phyloP scores from a whole-genome alignment of 2,888 invertebrate species.

The Philonicus albiceps region DNA sequence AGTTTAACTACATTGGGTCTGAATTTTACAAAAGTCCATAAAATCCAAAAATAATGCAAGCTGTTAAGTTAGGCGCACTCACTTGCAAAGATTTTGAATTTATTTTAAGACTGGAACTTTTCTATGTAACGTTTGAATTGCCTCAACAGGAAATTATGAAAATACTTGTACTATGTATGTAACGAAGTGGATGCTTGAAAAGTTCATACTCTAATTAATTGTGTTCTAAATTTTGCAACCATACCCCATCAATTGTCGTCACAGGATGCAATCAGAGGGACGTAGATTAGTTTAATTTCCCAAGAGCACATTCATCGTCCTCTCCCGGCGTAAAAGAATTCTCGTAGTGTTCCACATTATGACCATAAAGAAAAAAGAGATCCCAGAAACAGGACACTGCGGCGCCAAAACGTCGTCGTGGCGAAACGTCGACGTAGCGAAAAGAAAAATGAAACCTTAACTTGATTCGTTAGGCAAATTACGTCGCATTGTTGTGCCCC shows the following conservation, averaged over 20 bases:
- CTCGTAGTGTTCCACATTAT: neutral
- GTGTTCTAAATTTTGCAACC: neutral
- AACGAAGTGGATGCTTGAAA: neutral
- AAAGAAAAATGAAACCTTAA: conserved; percentile 26
- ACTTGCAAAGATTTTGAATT: neutral
- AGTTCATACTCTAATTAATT: neutral
- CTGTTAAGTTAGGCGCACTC: neutral
- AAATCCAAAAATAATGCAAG: neutral
- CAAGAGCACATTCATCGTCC: neutral
- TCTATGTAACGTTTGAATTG: neutral
- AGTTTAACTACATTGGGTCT: too few species aligned
- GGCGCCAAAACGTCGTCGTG: conserved; percentile 32
- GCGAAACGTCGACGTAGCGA: conserved; percentile 1
- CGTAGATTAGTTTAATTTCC: conserved; percentile 6
- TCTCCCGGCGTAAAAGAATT: neutral
- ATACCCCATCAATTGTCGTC: too few species aligned
- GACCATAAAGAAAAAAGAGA: neutral
- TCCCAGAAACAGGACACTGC: conserved; percentile 28
- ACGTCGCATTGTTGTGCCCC: neutral
- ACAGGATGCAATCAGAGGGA: neutral
- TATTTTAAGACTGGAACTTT: neutral
- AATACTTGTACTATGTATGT: neutral
- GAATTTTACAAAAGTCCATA: neutral
- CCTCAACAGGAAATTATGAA: neutral
- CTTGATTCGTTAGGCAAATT: conserved; percentile 25